Evolutionary conservation across 2,888 invertebrate species (phyloP).

Genomic region (Limnephilus rhombicus): DNA sequence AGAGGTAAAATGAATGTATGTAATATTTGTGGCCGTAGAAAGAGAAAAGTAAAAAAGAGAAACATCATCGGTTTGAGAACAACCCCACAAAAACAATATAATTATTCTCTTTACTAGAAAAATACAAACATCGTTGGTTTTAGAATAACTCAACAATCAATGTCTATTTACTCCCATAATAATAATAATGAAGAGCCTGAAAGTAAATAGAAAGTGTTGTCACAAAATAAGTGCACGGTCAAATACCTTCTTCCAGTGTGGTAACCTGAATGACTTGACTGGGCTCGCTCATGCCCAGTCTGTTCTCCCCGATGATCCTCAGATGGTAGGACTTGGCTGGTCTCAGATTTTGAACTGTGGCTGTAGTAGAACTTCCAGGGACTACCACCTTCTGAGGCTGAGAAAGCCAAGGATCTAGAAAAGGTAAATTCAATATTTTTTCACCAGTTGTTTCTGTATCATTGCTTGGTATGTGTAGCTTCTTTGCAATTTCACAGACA

Average conservation of each 20-base stretch:
- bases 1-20: too few species aligned
- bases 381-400: slow-evolving; percentile 90
- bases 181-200: neutral
- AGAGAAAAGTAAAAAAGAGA: neutral
- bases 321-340: slow-evolving; percentile 94
- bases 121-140: too few species aligned
- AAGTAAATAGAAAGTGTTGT: too few species aligned
- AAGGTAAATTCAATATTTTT: neutral
- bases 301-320: slow-evolving; percentile 92
- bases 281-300: slow-evolving; percentile 91
- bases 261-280: slow-evolving; percentile 92
- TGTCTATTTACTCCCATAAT: slow-evolving; percentile 60
- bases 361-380: slow-evolving; percentile 89
- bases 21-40: neutral
- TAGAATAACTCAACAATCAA: too few species aligned
- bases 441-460: neutral
- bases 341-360: slow-evolving; percentile 87
- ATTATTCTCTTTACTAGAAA: too few species aligned
- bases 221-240: too few species aligned
- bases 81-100: neutral
- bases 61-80: neutral
- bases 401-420: slow-evolving; percentile 87
- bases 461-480: neutral
- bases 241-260: slow-evolving; percentile 86
- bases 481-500: neutral